phyloP scores from a whole-genome alignment of 2,888 invertebrate species.

The Habroteleia sp. region DNA sequence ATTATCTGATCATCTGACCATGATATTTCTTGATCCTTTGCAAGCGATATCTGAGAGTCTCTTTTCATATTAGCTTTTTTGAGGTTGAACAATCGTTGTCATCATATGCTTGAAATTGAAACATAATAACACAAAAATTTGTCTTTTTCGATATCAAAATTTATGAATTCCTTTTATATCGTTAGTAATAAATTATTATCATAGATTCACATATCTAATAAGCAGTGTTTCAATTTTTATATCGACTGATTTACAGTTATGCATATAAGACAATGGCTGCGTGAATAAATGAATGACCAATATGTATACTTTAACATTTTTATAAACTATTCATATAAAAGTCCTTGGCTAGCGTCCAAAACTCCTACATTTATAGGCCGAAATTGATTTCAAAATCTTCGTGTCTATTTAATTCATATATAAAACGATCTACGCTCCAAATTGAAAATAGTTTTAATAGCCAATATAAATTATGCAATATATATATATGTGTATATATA shows the following conservation, averaged over 20 bases:
- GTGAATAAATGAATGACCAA: slow-evolving; percentile 62
- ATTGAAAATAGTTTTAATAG: slow-evolving; percentile 55
- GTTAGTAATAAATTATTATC: slow-evolving; percentile 15
- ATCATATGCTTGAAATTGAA: slow-evolving; percentile 25
- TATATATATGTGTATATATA: no score
- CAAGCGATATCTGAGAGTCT: slow-evolving; percentile 49
- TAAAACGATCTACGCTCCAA: slow-evolving; percentile 37
- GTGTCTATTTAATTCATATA: slow-evolving; percentile 59
- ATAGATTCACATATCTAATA: slow-evolving; percentile 13
- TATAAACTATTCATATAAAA: slow-evolving; percentile 55
- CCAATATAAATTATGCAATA: slow-evolving; percentile 48
- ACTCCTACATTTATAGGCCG: slow-evolving; percentile 48
- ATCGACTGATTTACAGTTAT: slow-evolving; percentile 17
- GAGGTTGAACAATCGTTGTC: slow-evolving; percentile 10
- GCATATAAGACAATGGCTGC: slow-evolving; percentile 19
- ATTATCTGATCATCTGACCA: slow-evolving; percentile 66
- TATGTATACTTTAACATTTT: slow-evolving; percentile 44
- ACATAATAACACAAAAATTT: slow-evolving; percentile 35
- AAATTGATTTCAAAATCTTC: slow-evolving; percentile 54
- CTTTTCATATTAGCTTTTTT: slow-evolving; percentile 39
- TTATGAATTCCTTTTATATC: neutral
- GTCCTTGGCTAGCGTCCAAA: slow-evolving; percentile 49
- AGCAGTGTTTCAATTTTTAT: slow-evolving; percentile 7
- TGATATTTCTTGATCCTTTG: slow-evolving; percentile 63
- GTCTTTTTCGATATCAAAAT: slow-evolving; percentile 27